phyloP scores from a whole-genome alignment of 2,113 vertebrate genomes.

The Charadrius vociferus region DNA sequence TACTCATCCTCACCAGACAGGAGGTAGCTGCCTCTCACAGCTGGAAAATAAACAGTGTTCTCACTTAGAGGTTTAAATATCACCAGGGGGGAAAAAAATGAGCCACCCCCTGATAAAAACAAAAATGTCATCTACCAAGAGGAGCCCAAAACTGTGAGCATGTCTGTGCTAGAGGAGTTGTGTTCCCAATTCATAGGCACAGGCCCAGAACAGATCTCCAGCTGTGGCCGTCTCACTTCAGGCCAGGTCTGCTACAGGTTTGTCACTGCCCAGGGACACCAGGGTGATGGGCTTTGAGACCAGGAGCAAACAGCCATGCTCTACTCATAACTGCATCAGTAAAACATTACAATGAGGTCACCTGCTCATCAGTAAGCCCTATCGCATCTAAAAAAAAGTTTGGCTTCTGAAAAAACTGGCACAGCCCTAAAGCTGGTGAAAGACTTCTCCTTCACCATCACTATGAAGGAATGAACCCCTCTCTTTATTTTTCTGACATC shows the following conservation, averaged over 20 bases:
- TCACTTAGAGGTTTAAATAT: not conserved
- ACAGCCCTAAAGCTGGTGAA: not conserved
- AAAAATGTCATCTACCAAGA: not conserved
- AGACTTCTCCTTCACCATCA: not conserved
- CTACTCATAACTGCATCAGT: not conserved
- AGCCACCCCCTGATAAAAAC: not conserved
- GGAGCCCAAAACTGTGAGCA: not conserved
- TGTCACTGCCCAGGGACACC: not conserved
- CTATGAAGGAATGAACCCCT: not conserved
- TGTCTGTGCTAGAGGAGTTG: not conserved
- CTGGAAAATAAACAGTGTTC: not conserved
- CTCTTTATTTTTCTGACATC: not conserved
- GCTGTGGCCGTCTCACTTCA: not conserved
- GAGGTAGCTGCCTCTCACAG: not conserved
- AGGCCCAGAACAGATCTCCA: not conserved
- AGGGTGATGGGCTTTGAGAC: not conserved
- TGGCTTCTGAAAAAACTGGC: not conserved
- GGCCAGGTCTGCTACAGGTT: not conserved
- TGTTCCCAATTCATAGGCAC: not conserved
- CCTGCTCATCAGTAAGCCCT: not conserved
- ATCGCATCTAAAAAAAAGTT: not conserved
- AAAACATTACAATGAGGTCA: not conserved
- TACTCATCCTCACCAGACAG: not conserved
- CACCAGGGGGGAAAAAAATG: not conserved
- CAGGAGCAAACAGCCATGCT: not conserved